Conservation (phyloP, 2,888 invertebrate species). For the Lapara coniferarum region DNA sequence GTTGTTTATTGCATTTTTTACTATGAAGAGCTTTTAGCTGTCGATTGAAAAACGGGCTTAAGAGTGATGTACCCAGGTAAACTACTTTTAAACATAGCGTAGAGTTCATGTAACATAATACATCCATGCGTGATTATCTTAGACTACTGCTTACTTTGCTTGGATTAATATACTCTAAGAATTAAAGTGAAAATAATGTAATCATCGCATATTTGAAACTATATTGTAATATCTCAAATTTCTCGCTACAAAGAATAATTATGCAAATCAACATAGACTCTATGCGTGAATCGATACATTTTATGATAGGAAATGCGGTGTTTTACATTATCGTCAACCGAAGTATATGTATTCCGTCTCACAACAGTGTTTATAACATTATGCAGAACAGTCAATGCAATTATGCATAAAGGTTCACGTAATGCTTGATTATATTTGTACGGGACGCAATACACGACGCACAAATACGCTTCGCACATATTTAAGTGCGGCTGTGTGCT, state of each 20-base stretch:
- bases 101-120: no score
- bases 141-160: no score
- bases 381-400: constrained; percentile 39
- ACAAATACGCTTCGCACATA: constrained; percentile 33
- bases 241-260: background rate
- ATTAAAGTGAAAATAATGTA: background rate
- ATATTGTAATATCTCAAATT: no score
- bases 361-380: constrained; percentile 23
- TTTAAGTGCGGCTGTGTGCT: constrained; percentile 45
- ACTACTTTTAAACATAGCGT: no score
- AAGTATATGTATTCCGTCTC: background rate
- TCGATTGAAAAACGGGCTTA: no score
- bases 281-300: background rate
- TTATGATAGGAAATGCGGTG: background rate
- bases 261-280: background rate
- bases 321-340: background rate
- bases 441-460: constrained; percentile 34
- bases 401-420: constrained; percentile 49
- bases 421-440: constrained; percentile 49
- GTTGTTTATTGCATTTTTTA: no score
- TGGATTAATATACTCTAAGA: no score
- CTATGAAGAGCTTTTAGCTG: no score
- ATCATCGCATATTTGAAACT: background rate
- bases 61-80: no score
- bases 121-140: no score